Evolutionary conservation across 2,113 vertebrate genomes (phyloP).

Genomic region (Lampris incognitus): DNA sequence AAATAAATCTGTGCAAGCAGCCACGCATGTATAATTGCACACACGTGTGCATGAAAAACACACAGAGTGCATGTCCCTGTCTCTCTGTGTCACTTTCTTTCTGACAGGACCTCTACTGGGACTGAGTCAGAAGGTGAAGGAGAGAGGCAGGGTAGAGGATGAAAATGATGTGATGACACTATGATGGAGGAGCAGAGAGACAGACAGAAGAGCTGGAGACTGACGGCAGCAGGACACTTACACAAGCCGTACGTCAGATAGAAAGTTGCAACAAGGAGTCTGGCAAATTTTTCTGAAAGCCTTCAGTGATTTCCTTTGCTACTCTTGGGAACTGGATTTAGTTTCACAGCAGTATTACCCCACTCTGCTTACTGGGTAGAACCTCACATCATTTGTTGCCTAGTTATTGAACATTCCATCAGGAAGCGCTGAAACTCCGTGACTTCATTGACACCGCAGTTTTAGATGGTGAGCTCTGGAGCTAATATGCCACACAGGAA

Average conservation of each 20-base stretch:
- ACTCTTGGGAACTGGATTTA: neutral
- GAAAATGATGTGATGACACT: slow-evolving; percentile 27
- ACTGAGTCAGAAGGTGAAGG: slow-evolving; percentile 25
- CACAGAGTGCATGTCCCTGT: slow-evolving; percentile 13
- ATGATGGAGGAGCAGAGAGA: slow-evolving; percentile 36
- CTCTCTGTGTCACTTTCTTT: slow-evolving; percentile 19
- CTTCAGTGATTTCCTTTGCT: neutral
- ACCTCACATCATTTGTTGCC: slow-evolving; percentile 38
- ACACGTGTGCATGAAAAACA: neutral
- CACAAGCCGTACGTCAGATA: neutral
- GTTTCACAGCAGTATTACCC: neutral
- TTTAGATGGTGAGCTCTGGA: slow-evolving; percentile 18
- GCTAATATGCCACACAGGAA: slow-evolving; percentile 11
- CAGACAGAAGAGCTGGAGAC: neutral
- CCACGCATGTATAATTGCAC: no score
- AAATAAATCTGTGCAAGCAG: slow-evolving; percentile 15
- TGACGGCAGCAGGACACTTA: slow-evolving; percentile 34
- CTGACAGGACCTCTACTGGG: slow-evolving; percentile 32
- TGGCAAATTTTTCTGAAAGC: neutral
- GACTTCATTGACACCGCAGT: slow-evolving; percentile 8
- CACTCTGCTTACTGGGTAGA: slow-evolving; percentile 24
- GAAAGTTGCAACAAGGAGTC: neutral
- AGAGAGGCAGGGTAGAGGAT: slow-evolving; percentile 30
- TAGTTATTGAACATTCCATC: slow-evolving; percentile 27
- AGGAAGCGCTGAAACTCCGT: neutral